A percentile compares a stretch with the other conserved stretches of the same genome.
These are phyloP conservation scores for Pheosia gnoma DNA, from an alignment of 2,888 invertebrate genomes.

Conservation along the genomic window DNA sequence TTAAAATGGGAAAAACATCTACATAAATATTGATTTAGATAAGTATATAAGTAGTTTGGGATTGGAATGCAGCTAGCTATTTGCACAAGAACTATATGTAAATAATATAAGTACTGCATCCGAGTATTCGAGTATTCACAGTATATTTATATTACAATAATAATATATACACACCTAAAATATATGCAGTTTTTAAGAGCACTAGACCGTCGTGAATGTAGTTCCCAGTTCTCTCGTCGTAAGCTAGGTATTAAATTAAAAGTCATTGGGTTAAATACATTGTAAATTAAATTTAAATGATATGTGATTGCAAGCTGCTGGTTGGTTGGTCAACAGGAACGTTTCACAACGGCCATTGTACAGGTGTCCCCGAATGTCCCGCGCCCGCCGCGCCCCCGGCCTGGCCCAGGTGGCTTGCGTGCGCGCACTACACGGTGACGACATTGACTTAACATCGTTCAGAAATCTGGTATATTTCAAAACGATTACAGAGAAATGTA, in stretches of 20 bases:
- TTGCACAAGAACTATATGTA: too few relatives aligned
- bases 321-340: constrained; percentile 24
- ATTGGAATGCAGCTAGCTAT: too few relatives aligned
- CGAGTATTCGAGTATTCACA: too few relatives aligned
- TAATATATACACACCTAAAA: not conserved
- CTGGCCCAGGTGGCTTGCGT: not conserved
- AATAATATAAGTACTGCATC: too few relatives aligned
- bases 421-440: not conserved
- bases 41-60: too few relatives aligned
- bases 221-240: constrained; percentile 7
- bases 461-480: constrained; percentile 2
- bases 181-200: not conserved
- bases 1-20: too few relatives aligned
- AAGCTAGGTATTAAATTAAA: constrained; percentile 27
- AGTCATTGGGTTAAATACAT: constrained; percentile 26
- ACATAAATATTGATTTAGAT: too few relatives aligned
- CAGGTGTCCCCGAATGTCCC: constrained; percentile 17
- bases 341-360: constrained; percentile 30
- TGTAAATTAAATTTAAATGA: constrained; percentile 23
- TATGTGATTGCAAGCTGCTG: constrained; percentile 23
- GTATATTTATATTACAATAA: too few relatives aligned
- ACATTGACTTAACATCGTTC: not conserved
- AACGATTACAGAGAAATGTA: constrained; percentile 2
- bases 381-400: not conserved
- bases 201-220: constrained; percentile 1